Evolutionary conservation across 2,113 vertebrate genomes (phyloP).

Genomic region (Rhombomys opimus): DNA sequence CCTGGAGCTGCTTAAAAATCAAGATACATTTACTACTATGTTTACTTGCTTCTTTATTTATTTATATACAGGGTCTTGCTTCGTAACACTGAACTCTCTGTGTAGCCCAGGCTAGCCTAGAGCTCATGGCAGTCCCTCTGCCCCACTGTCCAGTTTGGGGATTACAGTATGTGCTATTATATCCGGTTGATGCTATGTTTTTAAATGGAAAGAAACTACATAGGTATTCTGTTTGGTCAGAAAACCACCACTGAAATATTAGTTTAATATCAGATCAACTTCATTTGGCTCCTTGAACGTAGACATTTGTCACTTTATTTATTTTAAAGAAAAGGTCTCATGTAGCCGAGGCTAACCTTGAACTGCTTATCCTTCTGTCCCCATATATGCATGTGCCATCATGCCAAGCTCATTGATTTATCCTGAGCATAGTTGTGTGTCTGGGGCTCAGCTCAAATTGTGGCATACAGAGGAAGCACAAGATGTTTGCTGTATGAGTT

Average conservation of each 20-base stretch:
- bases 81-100: not conserved
- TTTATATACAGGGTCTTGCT: not conserved
- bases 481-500: not conserved
- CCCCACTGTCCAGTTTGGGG: not conserved
- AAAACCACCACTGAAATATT: not conserved
- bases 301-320: not conserved
- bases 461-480: not conserved
- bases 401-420: not conserved
- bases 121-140: not conserved
- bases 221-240: not conserved
- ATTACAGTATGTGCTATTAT: not conserved
- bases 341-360: not conserved
- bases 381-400: not conserved
- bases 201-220: not conserved
- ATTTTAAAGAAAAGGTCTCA: not conserved
- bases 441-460: not conserved
- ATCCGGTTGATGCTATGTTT: not conserved
- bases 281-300: not conserved
- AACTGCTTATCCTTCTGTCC: not conserved
- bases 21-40: not conserved
- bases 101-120: not conserved
- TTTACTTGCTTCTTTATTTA: not conserved
- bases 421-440: not conserved
- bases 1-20: not conserved
- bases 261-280: not conserved